Conservation (phyloP, 2,797 vertebrate genomes). For the Hirundo rustica region DNA sequence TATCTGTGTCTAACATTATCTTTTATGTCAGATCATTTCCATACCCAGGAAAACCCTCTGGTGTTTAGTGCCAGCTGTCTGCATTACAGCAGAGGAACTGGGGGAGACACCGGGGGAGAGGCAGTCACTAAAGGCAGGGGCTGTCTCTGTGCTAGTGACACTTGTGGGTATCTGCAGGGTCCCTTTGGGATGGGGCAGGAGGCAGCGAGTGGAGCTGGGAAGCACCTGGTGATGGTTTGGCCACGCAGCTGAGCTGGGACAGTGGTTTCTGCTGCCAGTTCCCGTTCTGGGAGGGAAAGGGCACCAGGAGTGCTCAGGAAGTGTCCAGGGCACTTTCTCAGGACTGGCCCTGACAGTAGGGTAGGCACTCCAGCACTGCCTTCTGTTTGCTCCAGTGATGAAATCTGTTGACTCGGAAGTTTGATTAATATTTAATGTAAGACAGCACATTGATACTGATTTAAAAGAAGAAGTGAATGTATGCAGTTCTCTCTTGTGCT, state of each 20-base stretch:
- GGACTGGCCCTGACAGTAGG: neutral
- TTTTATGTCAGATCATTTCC: slow-evolving; percentile 28
- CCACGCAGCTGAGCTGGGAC: neutral
- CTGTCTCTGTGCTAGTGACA: neutral
- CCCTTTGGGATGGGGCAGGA: neutral
- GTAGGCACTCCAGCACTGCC: neutral
- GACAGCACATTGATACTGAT: neutral
- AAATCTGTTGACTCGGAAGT: slow-evolving; percentile 4
- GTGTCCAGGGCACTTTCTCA: fast-evolving
- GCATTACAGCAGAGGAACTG: neutral
- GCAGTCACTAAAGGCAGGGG: neutral
- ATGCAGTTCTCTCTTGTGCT: neutral
- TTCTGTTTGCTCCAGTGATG: neutral
- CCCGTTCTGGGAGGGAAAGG: neutral
- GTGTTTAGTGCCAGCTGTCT: slow-evolving; percentile 9
- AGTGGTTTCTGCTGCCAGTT: neutral
- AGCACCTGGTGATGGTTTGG: neutral
- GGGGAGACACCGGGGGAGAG: neutral
- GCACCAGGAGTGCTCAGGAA: neutral
- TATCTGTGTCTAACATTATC: neutral
- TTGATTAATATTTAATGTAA: slow-evolving; percentile 36
- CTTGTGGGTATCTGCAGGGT: neutral
- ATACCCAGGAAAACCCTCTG: neutral
- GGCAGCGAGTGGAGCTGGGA: neutral
- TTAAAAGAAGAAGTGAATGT: neutral